These are phyloP conservation scores for Stenichneumon culpator DNA, from an alignment of 2,888 invertebrate genomes.

Conservation along the genomic window DNA sequence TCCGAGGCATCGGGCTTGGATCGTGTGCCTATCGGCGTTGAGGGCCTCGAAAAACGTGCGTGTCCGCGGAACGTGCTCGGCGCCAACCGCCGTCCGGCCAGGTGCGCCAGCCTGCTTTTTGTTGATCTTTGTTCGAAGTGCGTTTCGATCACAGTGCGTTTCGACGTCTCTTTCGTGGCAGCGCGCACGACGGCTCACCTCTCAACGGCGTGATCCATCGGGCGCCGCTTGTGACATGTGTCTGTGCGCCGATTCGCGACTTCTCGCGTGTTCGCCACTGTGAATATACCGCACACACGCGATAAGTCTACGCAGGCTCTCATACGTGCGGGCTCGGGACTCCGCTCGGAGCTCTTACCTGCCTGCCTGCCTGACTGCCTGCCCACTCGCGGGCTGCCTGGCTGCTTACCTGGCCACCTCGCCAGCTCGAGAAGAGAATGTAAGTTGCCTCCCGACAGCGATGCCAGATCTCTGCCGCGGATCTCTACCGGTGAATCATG, in stretches of 20 bases:
- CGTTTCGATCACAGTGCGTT: constrained; percentile 16
- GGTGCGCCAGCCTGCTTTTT: not conserved
- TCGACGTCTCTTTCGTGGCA: constrained; percentile 10
- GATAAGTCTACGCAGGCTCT: not conserved
- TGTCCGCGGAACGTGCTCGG: constrained; percentile 1
- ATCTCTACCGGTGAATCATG: constrained; percentile 66
- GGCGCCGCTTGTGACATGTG: constrained; percentile 39
- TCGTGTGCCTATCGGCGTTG: not conserved
- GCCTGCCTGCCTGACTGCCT: constrained; percentile 47
- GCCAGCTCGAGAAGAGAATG: constrained; percentile 73
- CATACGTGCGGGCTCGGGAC: constrained; percentile 27
- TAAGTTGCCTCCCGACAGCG: constrained; percentile 73
- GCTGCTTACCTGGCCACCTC: constrained; percentile 55
- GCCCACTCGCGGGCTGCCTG: constrained; percentile 16
- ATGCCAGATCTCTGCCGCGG: constrained; percentile 75
- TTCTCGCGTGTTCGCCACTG: constrained; percentile 21
- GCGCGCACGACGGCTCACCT: not conserved
- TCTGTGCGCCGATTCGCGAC: constrained; percentile 28
- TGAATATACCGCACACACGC: not conserved
- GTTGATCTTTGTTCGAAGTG: constrained; percentile 4
- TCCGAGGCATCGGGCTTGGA: not conserved
- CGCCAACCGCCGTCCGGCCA: not conserved
- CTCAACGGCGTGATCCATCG: constrained; percentile 21
- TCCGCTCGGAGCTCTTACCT: constrained; percentile 23
- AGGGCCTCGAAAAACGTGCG: not conserved